phyloP scores from a whole-genome alignment of 2,113 vertebrate genomes.

The Hydropotes inermis region DNA sequence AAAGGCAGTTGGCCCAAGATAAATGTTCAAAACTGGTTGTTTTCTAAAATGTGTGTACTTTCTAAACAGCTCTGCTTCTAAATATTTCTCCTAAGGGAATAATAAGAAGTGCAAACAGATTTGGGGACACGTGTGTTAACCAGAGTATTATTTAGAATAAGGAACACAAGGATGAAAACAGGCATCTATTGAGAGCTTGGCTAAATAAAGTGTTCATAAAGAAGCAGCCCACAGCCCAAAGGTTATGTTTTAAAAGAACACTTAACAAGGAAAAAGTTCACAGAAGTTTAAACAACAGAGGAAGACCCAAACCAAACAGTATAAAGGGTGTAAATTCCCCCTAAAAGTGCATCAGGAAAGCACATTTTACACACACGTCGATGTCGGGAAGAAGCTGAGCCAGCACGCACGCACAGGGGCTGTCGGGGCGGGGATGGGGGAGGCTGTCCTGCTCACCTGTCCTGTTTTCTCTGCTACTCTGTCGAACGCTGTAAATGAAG shows the following conservation, averaged over 20 bases:
- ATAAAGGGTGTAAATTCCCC: background rate
- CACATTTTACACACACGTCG: background rate
- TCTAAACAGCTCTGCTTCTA: background rate
- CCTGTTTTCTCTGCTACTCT: constrained; percentile 8
- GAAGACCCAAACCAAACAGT: background rate
- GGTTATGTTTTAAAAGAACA: background rate
- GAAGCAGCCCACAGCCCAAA: background rate
- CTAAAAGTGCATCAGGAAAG: background rate
- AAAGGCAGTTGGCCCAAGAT: background rate
- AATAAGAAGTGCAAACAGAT: background rate
- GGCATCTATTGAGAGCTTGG: background rate
- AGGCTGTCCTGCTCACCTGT: background rate
- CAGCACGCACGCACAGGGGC: background rate
- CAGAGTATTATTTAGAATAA: background rate
- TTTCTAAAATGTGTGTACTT: background rate
- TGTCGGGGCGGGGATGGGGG: too few species aligned
- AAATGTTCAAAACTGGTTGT: background rate
- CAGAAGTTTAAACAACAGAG: background rate
- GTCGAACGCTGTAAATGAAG: constrained; percentile 33
- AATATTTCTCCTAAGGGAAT: background rate
- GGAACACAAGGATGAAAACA: background rate
- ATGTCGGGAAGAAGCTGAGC: background rate
- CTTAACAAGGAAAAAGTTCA: background rate
- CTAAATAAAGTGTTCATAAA: background rate
- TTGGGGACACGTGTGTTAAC: background rate